Base-by-base conservation (phyloP, 2,113 vertebrate species). In the Epinephelus cyanopodus region DNA sequence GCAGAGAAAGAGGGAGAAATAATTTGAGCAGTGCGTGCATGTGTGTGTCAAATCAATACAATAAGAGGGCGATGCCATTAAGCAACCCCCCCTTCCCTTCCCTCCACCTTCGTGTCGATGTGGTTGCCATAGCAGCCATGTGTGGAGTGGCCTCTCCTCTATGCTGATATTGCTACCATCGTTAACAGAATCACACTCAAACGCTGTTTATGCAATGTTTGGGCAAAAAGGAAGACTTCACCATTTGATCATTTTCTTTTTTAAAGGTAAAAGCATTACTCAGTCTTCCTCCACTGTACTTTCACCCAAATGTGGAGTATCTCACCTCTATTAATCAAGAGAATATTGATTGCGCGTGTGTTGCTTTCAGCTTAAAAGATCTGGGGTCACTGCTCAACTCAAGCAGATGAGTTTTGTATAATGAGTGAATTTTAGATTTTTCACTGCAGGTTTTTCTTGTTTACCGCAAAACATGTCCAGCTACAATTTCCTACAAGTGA, bases 41-140 rank as follows among this genome's bases (percentile, higher is more conserved):
- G 57, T 72, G 73, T 50, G 82, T 86, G 86, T 79, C 81, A 76
- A 83, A 94, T 93, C 93, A 91, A 95, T 93, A 93, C 84, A 82
- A 77, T 81, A 83, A 88, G 87, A 88, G 88, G 81, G 77, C 67
- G 50, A 89, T 88, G 83, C 87, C 85, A 92, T 93, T 92, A 89
- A 82, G 81, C 65, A 66, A n/a, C 45, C 52, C 70, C 53, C 83
- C 53, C 66, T 33, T 19, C 48, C n/a, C n/a, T 39, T 50, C 15
- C 19, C 62, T 62, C 74, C 72, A 57, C 77, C 80, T 81, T 77
- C 87, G 81, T 50, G 84, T 90, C 80, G 75, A 83, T 92, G 82
- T 58, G 60, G 94, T 94, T 94, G 85, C 94, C 90, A 93, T 94
- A 74, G 93, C 89, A 93, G 90, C 92, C 53, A 25, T 50, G 74